Evolutionary conservation across 2,797 vertebrate species (phyloP).

Genomic region (Enteromius anoplus): DNA sequence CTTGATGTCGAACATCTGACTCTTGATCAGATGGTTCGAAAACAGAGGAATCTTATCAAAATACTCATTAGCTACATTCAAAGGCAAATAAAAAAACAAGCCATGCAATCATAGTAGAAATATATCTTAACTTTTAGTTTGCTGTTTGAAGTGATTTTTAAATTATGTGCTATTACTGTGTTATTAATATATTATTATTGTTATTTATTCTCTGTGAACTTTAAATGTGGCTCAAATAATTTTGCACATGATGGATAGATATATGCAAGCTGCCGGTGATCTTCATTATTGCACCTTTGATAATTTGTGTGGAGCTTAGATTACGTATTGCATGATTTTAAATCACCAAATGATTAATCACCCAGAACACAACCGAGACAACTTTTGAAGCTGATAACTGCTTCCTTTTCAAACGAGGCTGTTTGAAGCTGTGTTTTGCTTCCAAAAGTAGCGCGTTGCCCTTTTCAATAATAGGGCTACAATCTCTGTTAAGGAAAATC

Average conservation of each 20-base stretch:
- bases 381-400: not conserved
- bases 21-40: constrained; percentile 14
- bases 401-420: not conserved
- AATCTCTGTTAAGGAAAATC: constrained; percentile 5
- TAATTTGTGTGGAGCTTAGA: not conserved
- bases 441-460: not conserved
- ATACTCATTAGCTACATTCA: not conserved
- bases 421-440: not conserved
- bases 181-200: constrained; percentile 5
- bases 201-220: not conserved
- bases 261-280: not conserved
- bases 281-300: not conserved
- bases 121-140: not conserved
- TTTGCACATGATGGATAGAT: not conserved
- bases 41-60: not conserved
- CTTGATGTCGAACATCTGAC: constrained; percentile 23
- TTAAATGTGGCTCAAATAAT: not conserved
- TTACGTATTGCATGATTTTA: not conserved
- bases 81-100: not conserved
- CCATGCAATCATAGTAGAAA: no score
- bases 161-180: not conserved
- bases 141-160: not conserved
- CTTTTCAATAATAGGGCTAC: not conserved
- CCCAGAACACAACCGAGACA: not conserved
- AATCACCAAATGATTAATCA: not conserved